Base-by-base conservation (phyloP, 30 jellyfish, hydroid and myxozoan species). In the Catostylus mosaicus region DNA sequence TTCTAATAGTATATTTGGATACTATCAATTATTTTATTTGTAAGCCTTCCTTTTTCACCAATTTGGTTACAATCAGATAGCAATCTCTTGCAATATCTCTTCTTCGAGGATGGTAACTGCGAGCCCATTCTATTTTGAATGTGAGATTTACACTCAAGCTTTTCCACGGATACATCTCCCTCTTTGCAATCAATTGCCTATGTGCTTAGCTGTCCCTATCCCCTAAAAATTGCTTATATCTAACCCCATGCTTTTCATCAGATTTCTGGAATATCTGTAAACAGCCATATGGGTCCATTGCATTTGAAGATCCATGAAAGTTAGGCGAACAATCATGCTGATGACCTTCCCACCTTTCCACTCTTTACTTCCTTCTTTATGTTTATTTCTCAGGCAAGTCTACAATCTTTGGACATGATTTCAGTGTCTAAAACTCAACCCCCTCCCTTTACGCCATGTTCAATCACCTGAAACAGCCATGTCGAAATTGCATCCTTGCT, bases 141-240 rank as follows among this genome's bases (percentile, higher is more conserved):
- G 27, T 56, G 69, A 56, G 22, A 12, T 0, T 7, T 26, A 56
- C 69, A 56, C 20, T 56, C 69, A 9, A 43, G 16, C 54, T 43
- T 43, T 0, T 9, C 16, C 8, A 43, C 54, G 8, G 8, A 6
- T 9, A 16, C 16, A 16, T 43, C 54, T 43, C n/a, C 54, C 54
- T 9, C 54, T 43, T 16, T 16, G 8, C 54, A 9, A 6, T 16
- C 8, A 43, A 16, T 56, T n/a, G 18, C 14, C 34, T 64, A 52
- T 64, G 27, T 22, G 77, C 77, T 31, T 64, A 11, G 48, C 77
- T 64, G 77, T 64, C 77, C 9, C 77, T 22, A 64, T 64, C 77
- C n/a, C 77, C 46, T 64, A 64, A 22, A 64, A 64, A 26, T 12
- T 64, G 19, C 51, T 5, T n/a, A n/a, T n/a, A n/a, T n/a, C n/a